These are phyloP conservation scores for Eristalis tenax DNA, from an alignment of 2,888 invertebrate species.

Conservation along the genomic window DNA sequence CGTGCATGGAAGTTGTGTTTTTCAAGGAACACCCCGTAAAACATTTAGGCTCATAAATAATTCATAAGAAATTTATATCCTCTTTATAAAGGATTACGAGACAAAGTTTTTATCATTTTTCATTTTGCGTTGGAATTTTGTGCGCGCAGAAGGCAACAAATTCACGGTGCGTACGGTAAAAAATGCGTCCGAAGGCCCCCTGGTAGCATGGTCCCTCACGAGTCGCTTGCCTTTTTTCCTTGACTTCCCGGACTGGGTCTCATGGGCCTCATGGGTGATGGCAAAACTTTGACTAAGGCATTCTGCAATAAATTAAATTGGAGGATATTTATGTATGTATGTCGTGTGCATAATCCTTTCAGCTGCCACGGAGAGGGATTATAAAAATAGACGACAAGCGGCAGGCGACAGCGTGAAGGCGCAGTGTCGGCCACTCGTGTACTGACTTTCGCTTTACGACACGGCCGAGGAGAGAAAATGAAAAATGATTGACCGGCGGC, in stretches of 20 bases:
- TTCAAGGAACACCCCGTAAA: slow-evolving; percentile 33
- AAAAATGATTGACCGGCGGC: slow-evolving; percentile 45
- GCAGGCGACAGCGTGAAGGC: neutral
- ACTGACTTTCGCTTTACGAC: slow-evolving; percentile 24
- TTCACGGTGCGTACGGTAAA: slow-evolving; percentile 29
- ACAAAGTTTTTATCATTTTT: slow-evolving; percentile 65
- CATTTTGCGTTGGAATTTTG: slow-evolving; percentile 57
- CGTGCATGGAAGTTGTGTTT: neutral
- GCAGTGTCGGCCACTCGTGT: neutral
- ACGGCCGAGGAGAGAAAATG: slow-evolving; percentile 21
- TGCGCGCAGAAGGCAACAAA: slow-evolving; percentile 16
- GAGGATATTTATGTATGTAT: slow-evolving; percentile 54
- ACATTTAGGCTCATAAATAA: slow-evolving; percentile 66
- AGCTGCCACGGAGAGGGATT: neutral
- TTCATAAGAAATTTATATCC: slow-evolving; percentile 65
- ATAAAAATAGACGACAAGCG: slow-evolving; percentile 26
- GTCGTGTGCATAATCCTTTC: slow-evolving; percentile 62
- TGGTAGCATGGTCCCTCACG: slow-evolving; percentile 3
- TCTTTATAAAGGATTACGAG: slow-evolving; percentile 66
- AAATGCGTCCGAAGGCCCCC: slow-evolving; percentile 10
- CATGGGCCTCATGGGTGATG: neutral
- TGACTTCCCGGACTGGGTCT: neutral
- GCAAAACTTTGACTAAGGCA: slow-evolving; percentile 53
- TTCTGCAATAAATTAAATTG: slow-evolving; percentile 59
- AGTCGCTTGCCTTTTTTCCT: too few relatives aligned